phyloP scores from a whole-genome alignment of 2,888 invertebrate species.

The Caenorhabditis sp. region DNA sequence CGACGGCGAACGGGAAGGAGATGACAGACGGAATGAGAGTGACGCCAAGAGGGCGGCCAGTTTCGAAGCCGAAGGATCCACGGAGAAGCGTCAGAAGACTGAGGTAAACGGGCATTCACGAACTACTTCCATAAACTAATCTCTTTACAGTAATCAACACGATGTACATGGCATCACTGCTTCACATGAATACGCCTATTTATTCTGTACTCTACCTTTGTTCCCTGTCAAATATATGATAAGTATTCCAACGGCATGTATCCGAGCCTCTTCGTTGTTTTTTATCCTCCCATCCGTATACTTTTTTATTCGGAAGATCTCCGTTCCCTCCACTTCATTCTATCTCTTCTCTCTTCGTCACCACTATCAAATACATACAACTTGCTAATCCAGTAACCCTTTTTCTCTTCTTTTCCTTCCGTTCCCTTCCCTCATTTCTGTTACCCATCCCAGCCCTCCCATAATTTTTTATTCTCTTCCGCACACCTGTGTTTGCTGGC shows the following conservation, averaged over 20 bases:
- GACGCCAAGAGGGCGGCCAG: conserved; percentile 64
- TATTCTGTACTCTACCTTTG: too few relatives aligned
- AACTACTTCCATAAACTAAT: background rate
- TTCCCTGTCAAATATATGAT: too few relatives aligned
- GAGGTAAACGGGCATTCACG: conserved; percentile 4
- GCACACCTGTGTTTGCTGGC: too few relatives aligned
- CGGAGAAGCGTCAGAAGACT: conserved; percentile 15
- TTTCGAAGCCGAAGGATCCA: background rate
- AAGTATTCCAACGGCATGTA: too few relatives aligned
- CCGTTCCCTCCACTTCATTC: background rate
- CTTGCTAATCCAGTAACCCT: background rate
- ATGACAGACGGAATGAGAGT: conserved; percentile 64
- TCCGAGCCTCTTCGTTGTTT: background rate
- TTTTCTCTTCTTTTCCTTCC: background rate
- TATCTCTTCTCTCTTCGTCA: background rate
- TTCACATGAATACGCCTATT: too few relatives aligned
- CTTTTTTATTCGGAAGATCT: background rate
- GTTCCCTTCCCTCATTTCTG: background rate
- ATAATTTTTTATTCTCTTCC: background rate
- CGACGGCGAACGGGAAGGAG: conserved; percentile 67
- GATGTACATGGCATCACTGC: background rate
- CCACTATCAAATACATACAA: background rate
- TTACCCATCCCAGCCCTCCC: background rate
- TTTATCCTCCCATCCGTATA: background rate
- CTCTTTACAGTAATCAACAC: conserved; percentile 1